These are phyloP conservation scores for Mythimna loreyi DNA, from an alignment of 2,888 invertebrate species.

Conservation along the genomic window DNA sequence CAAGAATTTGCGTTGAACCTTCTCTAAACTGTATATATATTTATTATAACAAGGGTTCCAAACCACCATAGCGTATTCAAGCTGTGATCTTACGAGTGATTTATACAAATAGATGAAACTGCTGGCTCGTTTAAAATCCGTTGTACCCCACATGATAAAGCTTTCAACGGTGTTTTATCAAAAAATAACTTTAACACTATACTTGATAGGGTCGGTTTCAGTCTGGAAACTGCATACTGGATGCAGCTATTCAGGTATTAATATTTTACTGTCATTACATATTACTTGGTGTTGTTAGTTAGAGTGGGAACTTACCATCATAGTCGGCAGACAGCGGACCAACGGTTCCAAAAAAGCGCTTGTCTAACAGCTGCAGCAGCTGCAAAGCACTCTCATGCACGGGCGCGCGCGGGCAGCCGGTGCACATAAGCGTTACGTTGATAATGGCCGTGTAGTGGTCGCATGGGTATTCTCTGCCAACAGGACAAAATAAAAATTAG, in stretches of 20 bases:
- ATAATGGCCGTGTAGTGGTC: conserved; percentile 99
- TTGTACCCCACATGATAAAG: too few species aligned
- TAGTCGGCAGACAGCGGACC: conserved; percentile 92
- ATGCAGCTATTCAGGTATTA: background rate
- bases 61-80: too few species aligned
- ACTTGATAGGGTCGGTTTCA: too few species aligned
- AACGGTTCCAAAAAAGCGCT: conserved; percentile 97
- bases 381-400: conserved; percentile 99
- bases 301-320: conserved; percentile 91
- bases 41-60: too few species aligned
- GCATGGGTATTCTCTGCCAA: conserved; percentile 97
- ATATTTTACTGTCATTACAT: background rate
- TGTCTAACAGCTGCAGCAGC: conserved; percentile 97
- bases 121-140: too few species aligned
- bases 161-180: too few species aligned
- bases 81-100: too few species aligned
- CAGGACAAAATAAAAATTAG: background rate
- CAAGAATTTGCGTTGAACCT: too few species aligned
- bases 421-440: conserved; percentile 98
- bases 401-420: conserved; percentile 97
- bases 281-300: background rate
- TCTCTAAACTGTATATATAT: too few species aligned
- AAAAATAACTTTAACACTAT: too few species aligned
- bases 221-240: too few species aligned
- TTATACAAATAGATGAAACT: too few species aligned